Evolutionary conservation across 2,113 vertebrate genomes (phyloP).

Genomic region (Theristicus caerulescens): DNA sequence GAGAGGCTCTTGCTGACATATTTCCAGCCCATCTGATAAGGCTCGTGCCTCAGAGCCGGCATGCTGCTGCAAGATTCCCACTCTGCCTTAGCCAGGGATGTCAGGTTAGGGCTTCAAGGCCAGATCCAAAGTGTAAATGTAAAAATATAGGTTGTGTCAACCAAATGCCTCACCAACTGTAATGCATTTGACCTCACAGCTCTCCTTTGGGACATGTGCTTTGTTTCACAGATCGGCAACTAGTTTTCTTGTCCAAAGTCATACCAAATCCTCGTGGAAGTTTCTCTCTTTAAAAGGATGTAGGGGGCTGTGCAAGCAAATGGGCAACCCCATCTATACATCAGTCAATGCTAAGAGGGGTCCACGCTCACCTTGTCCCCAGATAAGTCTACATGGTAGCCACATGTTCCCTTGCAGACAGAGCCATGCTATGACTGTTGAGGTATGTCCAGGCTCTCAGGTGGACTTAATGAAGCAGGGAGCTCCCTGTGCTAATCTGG

Average conservation of each 20-base stretch:
- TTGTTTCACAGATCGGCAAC: neutral
- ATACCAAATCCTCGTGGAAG: neutral
- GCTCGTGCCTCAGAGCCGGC: neutral
- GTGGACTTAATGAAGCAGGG: neutral
- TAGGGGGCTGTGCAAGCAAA: neutral
- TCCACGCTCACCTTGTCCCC: neutral
- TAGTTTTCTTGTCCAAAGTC: neutral
- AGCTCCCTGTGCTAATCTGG: neutral
- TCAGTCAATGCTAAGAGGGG: neutral
- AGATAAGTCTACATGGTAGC: neutral
- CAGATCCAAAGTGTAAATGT: neutral
- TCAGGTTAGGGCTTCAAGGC: neutral
- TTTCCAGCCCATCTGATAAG: conserved; percentile 61
- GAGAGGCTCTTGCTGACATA: conserved; percentile 14
- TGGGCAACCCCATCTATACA: neutral
- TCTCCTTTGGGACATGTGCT: neutral
- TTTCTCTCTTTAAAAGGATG: neutral
- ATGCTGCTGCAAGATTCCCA: neutral
- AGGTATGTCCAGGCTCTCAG: neutral
- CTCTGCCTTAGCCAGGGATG: neutral
- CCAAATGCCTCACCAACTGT: neutral
- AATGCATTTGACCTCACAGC: neutral
- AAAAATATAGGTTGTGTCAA: neutral
- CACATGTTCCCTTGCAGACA: neutral
- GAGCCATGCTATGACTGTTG: neutral